Evolutionary conservation across 2,113 vertebrate genomes (phyloP).

Genomic region (Spea bombifrons): DNA sequence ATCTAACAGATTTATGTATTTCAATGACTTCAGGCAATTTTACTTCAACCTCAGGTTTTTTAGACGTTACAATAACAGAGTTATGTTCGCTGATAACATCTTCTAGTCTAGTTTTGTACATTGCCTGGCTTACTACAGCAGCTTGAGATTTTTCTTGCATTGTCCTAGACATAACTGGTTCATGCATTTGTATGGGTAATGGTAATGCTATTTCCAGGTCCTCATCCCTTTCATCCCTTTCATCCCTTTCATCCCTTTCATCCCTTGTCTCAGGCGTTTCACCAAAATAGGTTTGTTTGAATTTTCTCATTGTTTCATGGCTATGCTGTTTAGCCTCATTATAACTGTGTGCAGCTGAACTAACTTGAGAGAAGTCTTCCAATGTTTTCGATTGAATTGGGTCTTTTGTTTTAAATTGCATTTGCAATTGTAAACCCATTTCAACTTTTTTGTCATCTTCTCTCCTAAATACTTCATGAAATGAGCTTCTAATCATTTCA

Average conservation of each 20-base stretch:
- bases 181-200: constrained; percentile 4
- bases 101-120: neutral
- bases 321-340: too few relatives aligned
- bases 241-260: neutral
- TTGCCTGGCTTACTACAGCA: neutral
- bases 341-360: neutral
- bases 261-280: neutral
- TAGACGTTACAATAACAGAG: too few relatives aligned
- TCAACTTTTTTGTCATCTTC: neutral
- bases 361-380: neutral
- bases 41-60: neutral
- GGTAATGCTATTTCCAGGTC: neutral
- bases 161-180: constrained; percentile 5
- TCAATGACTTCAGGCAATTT: neutral
- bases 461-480: neutral
- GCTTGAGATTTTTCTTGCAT: constrained; percentile 12
- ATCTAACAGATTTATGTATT: constrained; percentile 7
- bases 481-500: neutral
- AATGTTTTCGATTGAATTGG: neutral
- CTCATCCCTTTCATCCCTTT: neutral
- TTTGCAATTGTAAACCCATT: neutral
- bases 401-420: neutral
- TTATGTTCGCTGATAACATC: neutral
- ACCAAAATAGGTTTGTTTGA: neutral
- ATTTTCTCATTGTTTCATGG: too few relatives aligned